Conservation (phyloP, 2,888 invertebrate genomes). For the Furcula furcula region DNA sequence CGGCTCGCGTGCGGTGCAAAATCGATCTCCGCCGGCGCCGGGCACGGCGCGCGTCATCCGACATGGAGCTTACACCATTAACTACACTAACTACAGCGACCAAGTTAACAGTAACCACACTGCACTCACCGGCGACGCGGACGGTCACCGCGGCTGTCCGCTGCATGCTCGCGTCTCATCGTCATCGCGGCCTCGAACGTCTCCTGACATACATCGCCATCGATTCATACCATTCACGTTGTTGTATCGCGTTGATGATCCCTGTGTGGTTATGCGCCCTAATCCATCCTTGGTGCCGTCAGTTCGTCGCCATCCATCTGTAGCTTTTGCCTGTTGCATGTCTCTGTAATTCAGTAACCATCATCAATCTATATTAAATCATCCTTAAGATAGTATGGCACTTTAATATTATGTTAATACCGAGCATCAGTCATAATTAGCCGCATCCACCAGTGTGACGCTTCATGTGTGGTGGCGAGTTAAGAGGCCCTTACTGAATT, state of each 20-base stretch:
- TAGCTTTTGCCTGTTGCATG: constrained; percentile 70
- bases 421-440: constrained; percentile 61
- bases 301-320: constrained; percentile 32
- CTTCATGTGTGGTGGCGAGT: constrained; percentile 76
- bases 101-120: constrained; percentile 62
- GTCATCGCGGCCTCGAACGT: constrained; percentile 21
- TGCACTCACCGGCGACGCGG: constrained; percentile 47
- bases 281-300: constrained; percentile 26
- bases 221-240: constrained; percentile 17
- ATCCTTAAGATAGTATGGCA: constrained; percentile 75
- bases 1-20: constrained; percentile 77
- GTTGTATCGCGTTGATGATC: constrained; percentile 23
- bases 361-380: constrained; percentile 64
- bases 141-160: constrained; percentile 16
- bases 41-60: constrained; percentile 63
- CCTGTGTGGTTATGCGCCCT: constrained; percentile 19
- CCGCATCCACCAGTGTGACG: constrained; percentile 72
- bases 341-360: constrained; percentile 49
- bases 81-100: constrained; percentile 79
- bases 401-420: constrained; percentile 62
- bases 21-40: constrained; percentile 71
- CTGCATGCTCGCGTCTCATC: constrained; percentile 31
- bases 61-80: constrained; percentile 78
- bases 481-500: constrained; percentile 75
- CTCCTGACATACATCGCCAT: constrained; percentile 12